Evolutionary conservation across 1,140 invertebrate genomes (phyloP).

Genomic region (Solen grandis): DNA sequence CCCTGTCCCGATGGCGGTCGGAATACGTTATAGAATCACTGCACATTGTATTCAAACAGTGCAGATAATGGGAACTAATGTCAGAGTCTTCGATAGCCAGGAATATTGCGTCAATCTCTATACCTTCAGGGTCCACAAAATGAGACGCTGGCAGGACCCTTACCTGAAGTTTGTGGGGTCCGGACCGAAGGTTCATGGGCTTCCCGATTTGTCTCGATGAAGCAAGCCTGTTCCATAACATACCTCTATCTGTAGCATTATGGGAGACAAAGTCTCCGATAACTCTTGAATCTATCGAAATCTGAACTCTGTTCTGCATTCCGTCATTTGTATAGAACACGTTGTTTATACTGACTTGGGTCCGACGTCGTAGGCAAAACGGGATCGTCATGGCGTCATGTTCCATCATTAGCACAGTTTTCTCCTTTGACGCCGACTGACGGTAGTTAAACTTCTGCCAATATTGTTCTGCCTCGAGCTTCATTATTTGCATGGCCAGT

Average conservation of each 20-base stretch:
- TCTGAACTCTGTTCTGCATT: not conserved
- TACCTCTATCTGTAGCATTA: not conserved
- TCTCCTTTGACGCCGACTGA: not conserved
- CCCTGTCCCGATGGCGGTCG: slow-evolving; percentile 6
- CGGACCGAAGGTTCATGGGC: not conserved
- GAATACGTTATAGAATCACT: slow-evolving; percentile 5
- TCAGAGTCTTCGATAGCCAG: slow-evolving; percentile 4
- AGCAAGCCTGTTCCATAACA: not conserved
- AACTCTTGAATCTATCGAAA: not conserved
- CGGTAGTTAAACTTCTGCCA: not conserved
- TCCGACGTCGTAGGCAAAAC: not conserved
- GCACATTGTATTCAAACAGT: not conserved
- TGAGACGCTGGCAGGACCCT: not conserved
- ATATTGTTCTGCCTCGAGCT: slow-evolving; percentile 5
- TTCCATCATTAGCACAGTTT: not conserved
- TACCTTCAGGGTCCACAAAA: not conserved
- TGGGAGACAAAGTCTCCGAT: not conserved
- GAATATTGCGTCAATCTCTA: slow-evolving; percentile 9
- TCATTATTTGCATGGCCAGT: not conserved
- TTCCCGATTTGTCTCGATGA: not conserved
- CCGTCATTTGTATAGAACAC: slow-evolving; percentile 17
- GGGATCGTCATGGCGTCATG: slow-evolving; percentile 6
- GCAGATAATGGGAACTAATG: not conserved
- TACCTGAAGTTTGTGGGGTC: not conserved
- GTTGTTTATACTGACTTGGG: not conserved